Evolutionary conservation across 1,140 invertebrate genomes (phyloP).

Genomic region (Holcopasites calliopsidis): DNA sequence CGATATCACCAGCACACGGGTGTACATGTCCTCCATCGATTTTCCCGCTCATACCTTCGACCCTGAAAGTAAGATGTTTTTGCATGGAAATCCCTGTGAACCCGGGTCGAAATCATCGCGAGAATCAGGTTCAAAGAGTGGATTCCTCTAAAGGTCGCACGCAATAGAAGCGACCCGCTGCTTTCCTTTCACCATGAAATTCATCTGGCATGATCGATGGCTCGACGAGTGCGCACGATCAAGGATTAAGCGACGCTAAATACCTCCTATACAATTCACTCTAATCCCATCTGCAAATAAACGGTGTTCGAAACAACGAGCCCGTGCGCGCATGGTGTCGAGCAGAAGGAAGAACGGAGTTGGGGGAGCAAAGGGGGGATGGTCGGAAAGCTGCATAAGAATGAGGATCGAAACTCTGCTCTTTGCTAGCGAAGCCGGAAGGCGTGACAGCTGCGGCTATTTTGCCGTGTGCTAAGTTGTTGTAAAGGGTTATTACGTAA

Average conservation of each 20-base stretch:
- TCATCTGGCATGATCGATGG: too few relatives aligned
- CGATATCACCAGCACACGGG: not conserved
- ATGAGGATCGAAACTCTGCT: not conserved
- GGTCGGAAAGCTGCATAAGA: not conserved
- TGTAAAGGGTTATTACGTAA: too few relatives aligned
- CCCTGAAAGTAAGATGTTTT: conserved; percentile 3
- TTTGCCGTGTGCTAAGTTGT: too few relatives aligned
- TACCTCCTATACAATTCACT: conserved; percentile 19
- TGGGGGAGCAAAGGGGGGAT: not conserved
- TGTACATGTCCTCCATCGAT: not conserved
- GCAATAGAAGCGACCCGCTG: too few relatives aligned
- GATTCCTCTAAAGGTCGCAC: not conserved
- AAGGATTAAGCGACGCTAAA: conserved; percentile 1
- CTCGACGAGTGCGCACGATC: too few relatives aligned
- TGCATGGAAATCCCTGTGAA: not conserved
- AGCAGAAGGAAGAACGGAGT: too few relatives aligned
- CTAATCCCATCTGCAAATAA: conserved; percentile 12
- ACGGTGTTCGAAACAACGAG: not conserved
- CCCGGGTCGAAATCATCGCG: not conserved
- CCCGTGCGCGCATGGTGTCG: not conserved
- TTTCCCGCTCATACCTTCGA: not conserved
- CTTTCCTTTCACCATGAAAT: too few relatives aligned
- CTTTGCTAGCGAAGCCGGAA: not conserved
- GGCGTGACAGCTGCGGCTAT: too few relatives aligned
- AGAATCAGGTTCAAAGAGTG: not conserved